Conservation (phyloP, 2,797 vertebrate genomes). For the Lagodon rhomboides region DNA sequence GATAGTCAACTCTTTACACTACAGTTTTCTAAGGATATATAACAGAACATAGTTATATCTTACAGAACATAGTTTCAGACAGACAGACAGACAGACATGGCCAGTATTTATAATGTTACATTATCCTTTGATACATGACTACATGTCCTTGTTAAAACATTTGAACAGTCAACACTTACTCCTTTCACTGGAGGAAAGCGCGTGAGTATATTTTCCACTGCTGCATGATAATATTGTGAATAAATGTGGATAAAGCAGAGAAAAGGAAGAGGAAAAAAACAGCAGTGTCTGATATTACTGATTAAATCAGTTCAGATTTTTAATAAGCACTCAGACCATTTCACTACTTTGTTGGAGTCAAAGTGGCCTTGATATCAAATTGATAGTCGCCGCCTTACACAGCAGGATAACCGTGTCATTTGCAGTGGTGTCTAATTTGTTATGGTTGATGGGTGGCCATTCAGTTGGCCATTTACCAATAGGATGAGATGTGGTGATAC, state of each 20-base stretch:
- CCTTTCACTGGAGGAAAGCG: background rate
- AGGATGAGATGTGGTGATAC: background rate
- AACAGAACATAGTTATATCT: background rate
- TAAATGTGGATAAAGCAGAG: conserved; percentile 20
- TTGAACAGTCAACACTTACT: background rate
- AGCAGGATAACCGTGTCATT: conserved; percentile 22
- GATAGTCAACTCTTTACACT: background rate
- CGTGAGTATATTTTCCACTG: background rate
- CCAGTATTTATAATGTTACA: background rate
- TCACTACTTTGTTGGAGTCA: conserved; percentile 26
- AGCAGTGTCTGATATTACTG: conserved; percentile 16
- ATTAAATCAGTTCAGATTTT: conserved; percentile 45
- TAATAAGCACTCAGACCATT: conserved; percentile 45
- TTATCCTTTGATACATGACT: background rate
- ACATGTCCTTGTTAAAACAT: background rate
- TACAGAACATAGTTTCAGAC: background rate
- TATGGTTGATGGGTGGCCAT: background rate
- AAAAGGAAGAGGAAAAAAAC: conserved; percentile 12
- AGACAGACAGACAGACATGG: background rate
- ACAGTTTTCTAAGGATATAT: background rate
- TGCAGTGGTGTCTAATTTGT: conserved; percentile 29
- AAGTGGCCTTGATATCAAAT: conserved; percentile 41
- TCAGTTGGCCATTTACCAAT: conserved; percentile 10
- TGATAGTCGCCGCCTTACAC: conserved; percentile 17
- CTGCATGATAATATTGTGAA: conserved; percentile 11